phyloP scores from a whole-genome alignment of 2,113 vertebrate genomes.

The Vimba vimba region DNA sequence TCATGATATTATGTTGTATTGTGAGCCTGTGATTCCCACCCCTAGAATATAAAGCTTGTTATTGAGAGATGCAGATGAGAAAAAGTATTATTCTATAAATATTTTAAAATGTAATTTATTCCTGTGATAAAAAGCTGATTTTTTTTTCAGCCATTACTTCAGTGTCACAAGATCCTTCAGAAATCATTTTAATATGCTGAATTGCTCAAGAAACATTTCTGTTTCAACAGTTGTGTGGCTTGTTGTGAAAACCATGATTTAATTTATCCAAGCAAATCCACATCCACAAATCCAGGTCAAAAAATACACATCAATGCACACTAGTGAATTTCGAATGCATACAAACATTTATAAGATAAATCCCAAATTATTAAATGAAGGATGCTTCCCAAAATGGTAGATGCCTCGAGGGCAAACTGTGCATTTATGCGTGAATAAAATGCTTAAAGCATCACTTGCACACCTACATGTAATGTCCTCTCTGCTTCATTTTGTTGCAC shows the following conservation, averaged over 20 bases:
- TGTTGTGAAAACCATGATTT: neutral
- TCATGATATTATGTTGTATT: too few relatives aligned
- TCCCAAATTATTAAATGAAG: neutral
- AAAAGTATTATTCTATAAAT: neutral
- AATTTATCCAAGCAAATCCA: neutral
- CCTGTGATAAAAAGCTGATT: neutral
- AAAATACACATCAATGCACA: neutral
- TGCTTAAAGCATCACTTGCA: constrained; percentile 3
- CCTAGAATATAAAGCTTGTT: neutral
- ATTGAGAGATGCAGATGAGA: neutral
- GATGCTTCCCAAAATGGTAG: neutral
- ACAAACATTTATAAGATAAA: neutral
- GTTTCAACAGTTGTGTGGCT: neutral
- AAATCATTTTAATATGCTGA: neutral
- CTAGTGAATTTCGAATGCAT: neutral
- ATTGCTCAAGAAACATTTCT: neutral
- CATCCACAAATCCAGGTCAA: neutral
- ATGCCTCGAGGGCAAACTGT: neutral
- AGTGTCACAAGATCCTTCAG: neutral
- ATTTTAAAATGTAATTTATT: neutral
- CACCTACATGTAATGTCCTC: neutral
- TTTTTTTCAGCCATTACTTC: neutral
- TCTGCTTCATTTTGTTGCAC: constrained; percentile 10
- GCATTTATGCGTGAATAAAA: neutral
- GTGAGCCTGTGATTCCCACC: too few relatives aligned